Conservation (phyloP, 2,797 vertebrate species). For the Notolabrus celidotus region DNA sequence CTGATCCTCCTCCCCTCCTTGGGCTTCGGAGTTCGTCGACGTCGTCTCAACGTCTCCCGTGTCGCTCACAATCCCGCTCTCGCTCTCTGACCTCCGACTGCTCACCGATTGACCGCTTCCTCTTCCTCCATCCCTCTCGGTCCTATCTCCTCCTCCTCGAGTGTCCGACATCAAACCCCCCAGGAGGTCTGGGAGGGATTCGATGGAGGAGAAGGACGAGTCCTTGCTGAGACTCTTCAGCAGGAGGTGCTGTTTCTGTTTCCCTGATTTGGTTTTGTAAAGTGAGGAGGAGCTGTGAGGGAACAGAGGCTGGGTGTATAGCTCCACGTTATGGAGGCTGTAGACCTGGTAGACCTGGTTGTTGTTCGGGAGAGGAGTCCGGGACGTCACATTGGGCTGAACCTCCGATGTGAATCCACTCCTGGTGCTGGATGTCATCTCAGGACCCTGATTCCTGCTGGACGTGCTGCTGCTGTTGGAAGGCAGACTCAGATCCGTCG, state of each 20-base stretch:
- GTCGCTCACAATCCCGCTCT: slow-evolving; percentile 94
- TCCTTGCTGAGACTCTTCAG: slow-evolving; percentile 92
- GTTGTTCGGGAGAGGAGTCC: slow-evolving; percentile 6
- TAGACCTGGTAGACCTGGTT: slow-evolving; percentile 91
- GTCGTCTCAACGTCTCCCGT: slow-evolving; percentile 88
- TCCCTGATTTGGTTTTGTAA: slow-evolving; percentile 56
- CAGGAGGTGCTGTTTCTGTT: slow-evolving; percentile 79
- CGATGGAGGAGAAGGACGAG: slow-evolving; percentile 93
- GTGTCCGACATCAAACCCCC: slow-evolving; percentile 72
- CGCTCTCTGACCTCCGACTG: slow-evolving; percentile 89
- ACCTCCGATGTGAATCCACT: slow-evolving; percentile 12
- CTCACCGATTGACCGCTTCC: slow-evolving; percentile 73
- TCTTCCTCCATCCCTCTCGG: slow-evolving; percentile 23
- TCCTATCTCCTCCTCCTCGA: slow-evolving; percentile 19
- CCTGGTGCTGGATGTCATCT: not conserved
- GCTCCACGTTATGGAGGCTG: slow-evolving; percentile 90
- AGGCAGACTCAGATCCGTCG: slow-evolving; percentile 45
- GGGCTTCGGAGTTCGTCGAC: slow-evolving; percentile 85
- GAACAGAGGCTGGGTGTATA: slow-evolving; percentile 84
- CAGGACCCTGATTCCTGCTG: slow-evolving; percentile 10
- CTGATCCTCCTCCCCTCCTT: slow-evolving; percentile 75
- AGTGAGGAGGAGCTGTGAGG: slow-evolving; percentile 58
- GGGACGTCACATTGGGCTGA: slow-evolving; percentile 1
- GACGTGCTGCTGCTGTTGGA: not conserved
- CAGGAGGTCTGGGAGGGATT: slow-evolving; percentile 92